phyloP scores from a whole-genome alignment of 2,797 vertebrate genomes.

The Paratrypauchen microcephalus region DNA sequence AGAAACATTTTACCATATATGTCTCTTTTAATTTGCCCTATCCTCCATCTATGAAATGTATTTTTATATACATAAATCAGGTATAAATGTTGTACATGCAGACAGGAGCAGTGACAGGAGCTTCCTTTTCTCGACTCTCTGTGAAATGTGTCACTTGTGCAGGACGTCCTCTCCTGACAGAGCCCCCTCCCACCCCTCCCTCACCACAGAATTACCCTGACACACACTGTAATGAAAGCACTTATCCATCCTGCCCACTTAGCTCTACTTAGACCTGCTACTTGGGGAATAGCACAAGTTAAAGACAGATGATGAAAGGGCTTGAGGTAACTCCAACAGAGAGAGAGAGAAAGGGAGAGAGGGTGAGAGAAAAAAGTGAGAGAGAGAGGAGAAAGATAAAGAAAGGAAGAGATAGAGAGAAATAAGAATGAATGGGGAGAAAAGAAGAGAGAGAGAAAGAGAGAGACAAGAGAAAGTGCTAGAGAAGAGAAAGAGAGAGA shows the following conservation, averaged over 20 bases:
- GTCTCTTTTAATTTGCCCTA: constrained; percentile 24
- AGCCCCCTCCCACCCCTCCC: constrained; percentile 43
- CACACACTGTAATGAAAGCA: constrained; percentile 37
- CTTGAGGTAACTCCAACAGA: constrained; percentile 32
- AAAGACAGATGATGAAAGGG: constrained; percentile 43
- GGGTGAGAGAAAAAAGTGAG: too few species aligned
- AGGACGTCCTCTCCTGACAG: constrained; percentile 39
- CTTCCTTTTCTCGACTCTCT: constrained; percentile 63
- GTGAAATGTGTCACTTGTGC: constrained; percentile 69
- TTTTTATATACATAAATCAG: constrained; percentile 49
- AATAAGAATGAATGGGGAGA: too few species aligned
- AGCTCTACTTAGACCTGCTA: constrained; percentile 29
- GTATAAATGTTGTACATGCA: constrained; percentile 21
- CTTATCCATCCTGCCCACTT: constrained; percentile 42
- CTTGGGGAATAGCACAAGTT: constrained; percentile 40
- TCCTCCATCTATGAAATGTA: constrained; percentile 36
- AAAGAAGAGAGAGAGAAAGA: not conserved
- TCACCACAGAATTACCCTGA: constrained; percentile 46
- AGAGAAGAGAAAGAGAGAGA: not conserved
- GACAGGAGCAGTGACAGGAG: constrained; percentile 56
- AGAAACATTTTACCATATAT: too few species aligned
- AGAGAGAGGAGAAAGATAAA: too few species aligned
- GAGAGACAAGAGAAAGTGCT: too few species aligned
- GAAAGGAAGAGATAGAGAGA: not conserved
- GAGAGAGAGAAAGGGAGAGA: not conserved